Conservation (phyloP, 1,140 invertebrate species). For the Conus betulinus region DNA sequence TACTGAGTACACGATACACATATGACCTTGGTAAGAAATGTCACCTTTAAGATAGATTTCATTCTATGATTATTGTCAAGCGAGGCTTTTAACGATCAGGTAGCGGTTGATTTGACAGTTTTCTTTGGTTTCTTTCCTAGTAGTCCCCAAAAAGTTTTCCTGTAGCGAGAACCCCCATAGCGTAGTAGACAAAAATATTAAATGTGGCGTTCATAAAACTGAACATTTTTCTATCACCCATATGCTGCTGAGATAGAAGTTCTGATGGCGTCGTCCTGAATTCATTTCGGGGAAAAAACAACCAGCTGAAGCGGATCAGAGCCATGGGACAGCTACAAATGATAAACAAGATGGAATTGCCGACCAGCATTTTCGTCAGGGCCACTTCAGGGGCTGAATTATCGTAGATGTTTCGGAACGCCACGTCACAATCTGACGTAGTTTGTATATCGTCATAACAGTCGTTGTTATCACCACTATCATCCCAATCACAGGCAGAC, state of each 20-base stretch:
- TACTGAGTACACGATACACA: no score
- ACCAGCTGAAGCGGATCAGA: not conserved
- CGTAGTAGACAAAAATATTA: slow-evolving; percentile 3
- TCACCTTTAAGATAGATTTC: no score
- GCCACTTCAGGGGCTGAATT: not conserved
- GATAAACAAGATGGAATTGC: slow-evolving; percentile 18
- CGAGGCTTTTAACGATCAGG: no score
- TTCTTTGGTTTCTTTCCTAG: not conserved
- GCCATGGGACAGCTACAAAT: not conserved
- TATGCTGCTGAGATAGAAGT: not conserved
- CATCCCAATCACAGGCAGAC: not conserved
- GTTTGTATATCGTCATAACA: not conserved
- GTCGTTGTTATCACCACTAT: not conserved
- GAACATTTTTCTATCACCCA: not conserved
- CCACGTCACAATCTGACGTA: not conserved
- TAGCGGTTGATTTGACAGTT: no score
- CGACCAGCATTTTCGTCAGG: slow-evolving; percentile 23
- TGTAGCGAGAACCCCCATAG: slow-evolving; percentile 15
- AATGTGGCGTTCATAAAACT: not conserved
- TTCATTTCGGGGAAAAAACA: not conserved
- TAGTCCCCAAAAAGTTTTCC: not conserved
- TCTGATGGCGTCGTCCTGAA: not conserved
- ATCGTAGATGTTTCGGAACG: not conserved
- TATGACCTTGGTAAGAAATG: no score
- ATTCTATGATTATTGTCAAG: no score